Base-by-base conservation (phyloP, 2,888 invertebrate species). In the Loripinus fragilis region DNA sequence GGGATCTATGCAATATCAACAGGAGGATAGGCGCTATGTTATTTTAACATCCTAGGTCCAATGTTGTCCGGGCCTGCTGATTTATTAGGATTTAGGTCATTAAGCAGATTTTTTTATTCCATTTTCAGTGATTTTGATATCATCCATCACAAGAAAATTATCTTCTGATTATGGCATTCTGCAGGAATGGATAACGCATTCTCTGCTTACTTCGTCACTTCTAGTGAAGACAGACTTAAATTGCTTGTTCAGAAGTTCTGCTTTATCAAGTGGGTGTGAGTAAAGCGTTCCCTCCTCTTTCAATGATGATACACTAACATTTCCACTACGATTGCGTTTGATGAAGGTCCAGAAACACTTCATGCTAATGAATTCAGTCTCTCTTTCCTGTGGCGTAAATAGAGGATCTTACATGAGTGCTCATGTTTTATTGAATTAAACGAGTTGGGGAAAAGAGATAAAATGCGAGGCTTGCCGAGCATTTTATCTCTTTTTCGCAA, bases 261-360 rank as follows among this genome's bases (percentile, higher is more conserved):
- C 73, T 28, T 73, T 66, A n/a, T 48, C 66, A 17, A 50, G 7
- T 23, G 52, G 60, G 30, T 71, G 65, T 2, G 71, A 33, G 28
- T 38, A 64, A 17, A 76, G 38, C n/a, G 30, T 65, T 28, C 71
- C 76, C n/a, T 76, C 65, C 15, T 20, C 10, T 45, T 65, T 71
- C 30, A 76, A 42, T 5, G 66, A 64, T 48, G 71, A 48, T 2
- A 76, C 42, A 15, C 71, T 52, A 25, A 15, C 12, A 1, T 30
- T 71, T 38, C 69, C 76, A 17, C 30, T 50, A 25, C 50, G 33
- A 25, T 50, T 64, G 25, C 71, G 70, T 66, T 76, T 76, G 3
- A 76, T 71, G 41, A 48, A 76, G 8, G 76, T 76, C 76, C 76
- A 76, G 42, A 76, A 76, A 23, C 70, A 45, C 65, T 76, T 76